Percentiles rank a stretch among this genome's conserved stretches.
Evolutionary conservation across 53 echinoderm and acorn worm species (phyloP).

Genomic region (Crossaster papposus): DNA sequence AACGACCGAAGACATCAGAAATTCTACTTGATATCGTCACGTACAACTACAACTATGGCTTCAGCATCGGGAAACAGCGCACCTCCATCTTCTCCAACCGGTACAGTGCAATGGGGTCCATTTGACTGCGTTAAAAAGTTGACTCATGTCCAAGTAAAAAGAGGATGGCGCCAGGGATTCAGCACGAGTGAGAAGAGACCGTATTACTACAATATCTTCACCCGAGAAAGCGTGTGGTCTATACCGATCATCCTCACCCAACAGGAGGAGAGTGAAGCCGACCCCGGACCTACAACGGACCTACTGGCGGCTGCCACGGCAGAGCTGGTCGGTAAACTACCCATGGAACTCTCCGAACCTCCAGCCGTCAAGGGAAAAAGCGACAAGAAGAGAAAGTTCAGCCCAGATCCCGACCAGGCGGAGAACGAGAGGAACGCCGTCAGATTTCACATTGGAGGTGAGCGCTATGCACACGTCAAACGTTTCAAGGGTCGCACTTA

Average conservation of each 20-base stretch:
- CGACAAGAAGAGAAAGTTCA: neutral
- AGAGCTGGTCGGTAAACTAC: neutral
- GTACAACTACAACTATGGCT: neutral
- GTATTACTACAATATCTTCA: conserved; percentile 22
- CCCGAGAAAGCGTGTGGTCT: conserved; percentile 8
- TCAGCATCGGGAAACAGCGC: neutral
- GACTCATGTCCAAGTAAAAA: neutral
- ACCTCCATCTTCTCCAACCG: conserved; percentile 4
- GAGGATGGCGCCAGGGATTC: conserved; percentile 25
- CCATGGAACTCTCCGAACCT: neutral
- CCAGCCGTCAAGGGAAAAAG: neutral
- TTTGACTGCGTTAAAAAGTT: conserved; percentile 11
- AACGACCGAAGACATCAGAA: neutral
- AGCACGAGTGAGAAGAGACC: conserved; percentile 1
- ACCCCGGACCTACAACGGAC: neutral
- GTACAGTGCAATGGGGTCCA: neutral
- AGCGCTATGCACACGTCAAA: conserved; percentile 11
- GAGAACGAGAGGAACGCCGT: conserved; percentile 29
- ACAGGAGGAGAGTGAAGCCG: conserved; percentile 1
- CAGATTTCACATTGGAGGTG: conserved; percentile 16
- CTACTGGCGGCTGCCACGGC: conserved; percentile 9
- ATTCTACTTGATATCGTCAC: too few relatives aligned
- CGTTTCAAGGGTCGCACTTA: conserved; percentile 10
- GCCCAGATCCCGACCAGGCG: conserved; percentile 7
- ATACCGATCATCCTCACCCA: neutral